phyloP scores from a whole-genome alignment of 2,888 invertebrate species.

The Drosophila anomelani region DNA sequence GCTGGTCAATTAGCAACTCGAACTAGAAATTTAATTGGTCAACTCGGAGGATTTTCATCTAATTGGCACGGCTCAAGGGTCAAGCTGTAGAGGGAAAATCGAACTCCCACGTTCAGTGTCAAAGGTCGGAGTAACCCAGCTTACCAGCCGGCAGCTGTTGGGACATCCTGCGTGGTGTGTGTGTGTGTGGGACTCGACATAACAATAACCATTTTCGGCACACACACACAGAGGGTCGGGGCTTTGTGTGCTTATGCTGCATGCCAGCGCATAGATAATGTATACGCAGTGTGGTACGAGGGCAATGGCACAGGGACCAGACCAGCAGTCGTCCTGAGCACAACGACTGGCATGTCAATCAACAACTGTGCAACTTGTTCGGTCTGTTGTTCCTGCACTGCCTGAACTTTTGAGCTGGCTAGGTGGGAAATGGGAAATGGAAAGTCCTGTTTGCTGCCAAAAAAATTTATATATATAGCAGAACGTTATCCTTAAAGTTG shows the following conservation, averaged over 20 bases:
- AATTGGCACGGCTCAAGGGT: constrained; percentile 24
- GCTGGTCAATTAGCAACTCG: constrained; percentile 8
- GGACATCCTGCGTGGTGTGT: constrained; percentile 69
- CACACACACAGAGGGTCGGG: constrained; percentile 13
- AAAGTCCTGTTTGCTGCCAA: constrained; percentile 21
- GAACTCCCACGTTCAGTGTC: constrained; percentile 59
- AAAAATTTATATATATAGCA: not conserved
- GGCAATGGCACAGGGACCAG: constrained; percentile 17
- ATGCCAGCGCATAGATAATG: constrained; percentile 54
- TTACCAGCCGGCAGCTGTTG: constrained; percentile 64
- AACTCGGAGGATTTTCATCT: constrained; percentile 9
- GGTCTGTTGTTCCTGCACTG: constrained; percentile 25
- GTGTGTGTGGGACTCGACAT: constrained; percentile 58
- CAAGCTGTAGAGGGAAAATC: constrained; percentile 40
- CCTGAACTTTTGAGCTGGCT: constrained; percentile 21
- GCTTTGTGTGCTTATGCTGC: constrained; percentile 49
- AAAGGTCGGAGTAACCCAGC: constrained; percentile 35
- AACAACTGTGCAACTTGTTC: constrained; percentile 49
- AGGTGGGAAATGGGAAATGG: constrained; percentile 21
- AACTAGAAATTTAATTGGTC: constrained; percentile 35
- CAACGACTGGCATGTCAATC: constrained; percentile 48
- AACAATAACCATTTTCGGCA: constrained; percentile 53
- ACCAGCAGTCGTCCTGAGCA: constrained; percentile 26
- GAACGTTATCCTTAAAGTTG: constrained; percentile 38
- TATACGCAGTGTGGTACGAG: constrained; percentile 50